A percentile compares a stretch with the other conserved stretches of the same genome.
Evolutionary conservation across 1,140 invertebrate genomes (phyloP).

Genomic region (Pseudomyrmex dendroicus): DNA sequence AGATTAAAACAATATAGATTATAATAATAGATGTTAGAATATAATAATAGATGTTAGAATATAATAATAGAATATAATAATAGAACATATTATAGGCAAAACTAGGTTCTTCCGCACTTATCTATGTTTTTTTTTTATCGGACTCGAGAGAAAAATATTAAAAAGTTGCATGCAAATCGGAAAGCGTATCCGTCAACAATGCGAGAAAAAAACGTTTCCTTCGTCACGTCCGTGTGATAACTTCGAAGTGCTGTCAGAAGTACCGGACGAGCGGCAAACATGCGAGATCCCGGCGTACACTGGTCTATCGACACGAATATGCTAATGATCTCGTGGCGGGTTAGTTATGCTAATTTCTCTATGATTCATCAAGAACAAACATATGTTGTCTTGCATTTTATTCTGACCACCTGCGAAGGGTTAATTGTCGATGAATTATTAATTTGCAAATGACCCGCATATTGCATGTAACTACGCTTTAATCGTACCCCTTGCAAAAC

Average conservation of each 20-base stretch:
- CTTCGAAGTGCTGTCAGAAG: constrained; percentile 46
- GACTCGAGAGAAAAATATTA: background rate
- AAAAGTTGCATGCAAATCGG: background rate
- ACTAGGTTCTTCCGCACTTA: background rate
- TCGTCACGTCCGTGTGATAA: constrained; percentile 10
- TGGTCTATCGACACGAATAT: constrained; percentile 77
- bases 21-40: no score
- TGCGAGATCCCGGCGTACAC: constrained; percentile 68
- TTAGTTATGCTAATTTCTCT: constrained; percentile 82
- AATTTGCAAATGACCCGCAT: constrained; percentile 67
- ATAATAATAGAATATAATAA: no score
- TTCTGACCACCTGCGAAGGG: constrained; percentile 80
- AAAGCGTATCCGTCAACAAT: background rate
- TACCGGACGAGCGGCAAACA: constrained; percentile 65
- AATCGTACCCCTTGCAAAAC: constrained; percentile 31
- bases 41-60: no score
- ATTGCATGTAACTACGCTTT: constrained; percentile 56
- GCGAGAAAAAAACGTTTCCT: constrained; percentile 60
- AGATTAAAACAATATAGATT: no score
- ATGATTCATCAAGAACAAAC: constrained; percentile 82
- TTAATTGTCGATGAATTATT: constrained; percentile 81
- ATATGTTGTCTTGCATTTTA: constrained; percentile 80
- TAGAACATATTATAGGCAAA: no score
- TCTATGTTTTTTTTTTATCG: background rate
- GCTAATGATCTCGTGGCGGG: constrained; percentile 79